Percentiles rank a stretch among this genome's conserved stretches.
Conservation (phyloP, 2,797 vertebrate genomes). For the Sebastes nivosus region DNA sequence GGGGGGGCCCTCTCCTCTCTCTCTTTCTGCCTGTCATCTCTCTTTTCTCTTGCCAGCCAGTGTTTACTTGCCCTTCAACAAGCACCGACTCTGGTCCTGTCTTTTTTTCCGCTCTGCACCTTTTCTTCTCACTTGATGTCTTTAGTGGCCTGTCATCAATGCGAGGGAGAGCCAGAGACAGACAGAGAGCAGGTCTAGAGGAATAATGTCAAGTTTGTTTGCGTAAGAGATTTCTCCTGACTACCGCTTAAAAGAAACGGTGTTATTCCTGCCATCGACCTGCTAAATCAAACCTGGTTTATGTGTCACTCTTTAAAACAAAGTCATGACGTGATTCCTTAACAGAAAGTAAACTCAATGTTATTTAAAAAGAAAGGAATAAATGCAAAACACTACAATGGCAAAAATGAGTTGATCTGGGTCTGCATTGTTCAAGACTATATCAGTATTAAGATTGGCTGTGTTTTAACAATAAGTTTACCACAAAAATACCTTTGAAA, state of each 20-base stretch:
- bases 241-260: neutral
- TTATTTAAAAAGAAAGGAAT: neutral
- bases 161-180: slow-evolving; percentile 11
- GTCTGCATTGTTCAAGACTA: neutral
- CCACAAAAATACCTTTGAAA: neutral
- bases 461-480: neutral
- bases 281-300: neutral
- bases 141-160: slow-evolving; percentile 37
- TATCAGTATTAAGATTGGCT: neutral
- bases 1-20: no score
- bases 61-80: slow-evolving; percentile 61
- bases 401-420: neutral
- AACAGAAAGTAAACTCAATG: neutral
- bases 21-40: slow-evolving; percentile 2
- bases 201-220: slow-evolving; percentile 35
- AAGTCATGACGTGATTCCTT: neutral
- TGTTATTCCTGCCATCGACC: neutral
- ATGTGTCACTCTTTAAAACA: neutral
- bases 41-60: slow-evolving; percentile 22
- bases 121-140: slow-evolving; percentile 53
- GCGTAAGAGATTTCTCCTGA: slow-evolving; percentile 17
- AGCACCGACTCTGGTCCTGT: slow-evolving; percentile 23
- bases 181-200: slow-evolving; percentile 29
- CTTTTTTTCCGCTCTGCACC: slow-evolving; percentile 63
- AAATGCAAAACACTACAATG: neutral